Evolutionary conservation across 2,113 vertebrate genomes (phyloP), one percentile per base, ranked within the genome.

Genomic region (Cisticola juncidis): DNA sequence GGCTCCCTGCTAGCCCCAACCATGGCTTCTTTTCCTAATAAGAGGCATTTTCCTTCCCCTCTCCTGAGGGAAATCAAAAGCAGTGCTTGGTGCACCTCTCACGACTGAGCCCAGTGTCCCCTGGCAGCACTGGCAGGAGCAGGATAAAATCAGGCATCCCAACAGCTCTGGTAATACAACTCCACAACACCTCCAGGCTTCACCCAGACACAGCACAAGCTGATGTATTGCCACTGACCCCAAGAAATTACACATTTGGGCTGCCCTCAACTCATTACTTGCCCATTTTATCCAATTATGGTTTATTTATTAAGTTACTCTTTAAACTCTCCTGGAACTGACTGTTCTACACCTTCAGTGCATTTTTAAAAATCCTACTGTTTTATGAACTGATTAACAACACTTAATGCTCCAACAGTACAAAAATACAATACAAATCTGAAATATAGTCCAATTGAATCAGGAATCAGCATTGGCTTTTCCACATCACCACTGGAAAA

Each of bases 371-470:
- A 89, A 92, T 94, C 80, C 77, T 70, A 72, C 77, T 66, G 33
- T 54, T 95, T 94, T 76, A 93, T 57, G 90, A 92, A 91, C 77
- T n/a, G 57, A 87, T 83, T 90, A 94, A 80, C 50, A 83, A 88
- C 81, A 54, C 6, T 58, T 94, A 54, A 65, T 79, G 53, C 61
- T 94, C 70, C 26, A 81, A 60, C 31, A 84, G 48, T 47, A 88
- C n/a, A 81, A 86, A 86, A 94, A 87, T 24, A n/a, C 57, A 84
- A 56, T 4, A 29, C 36, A 83, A 85, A 64, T 33, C 56, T 68
- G 90, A 90, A 89, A 86, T 88, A 65, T 25, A 58, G 31, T 76
- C 79, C 58, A 78, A 60, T 13, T 69, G 70, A 92, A 88, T 85
- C 11, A 5, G 42, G 73, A 11, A 61, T 53, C 91, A 92, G 71